phyloP scores from a whole-genome alignment of 1,140 invertebrate genomes.

The Helicoverpa zea region DNA sequence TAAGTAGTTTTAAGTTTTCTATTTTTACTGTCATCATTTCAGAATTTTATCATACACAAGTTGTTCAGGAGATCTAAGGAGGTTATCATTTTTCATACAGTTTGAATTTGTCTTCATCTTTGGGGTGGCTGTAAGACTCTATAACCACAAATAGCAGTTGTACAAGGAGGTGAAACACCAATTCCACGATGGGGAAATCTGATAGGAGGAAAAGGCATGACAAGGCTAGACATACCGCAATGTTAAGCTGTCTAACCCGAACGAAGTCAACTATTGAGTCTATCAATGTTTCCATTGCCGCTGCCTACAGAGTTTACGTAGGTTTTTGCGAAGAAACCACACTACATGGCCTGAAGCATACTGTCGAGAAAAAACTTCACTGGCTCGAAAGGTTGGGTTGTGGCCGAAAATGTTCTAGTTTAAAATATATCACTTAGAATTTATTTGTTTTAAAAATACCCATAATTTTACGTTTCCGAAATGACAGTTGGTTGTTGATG shows the following conservation, averaged over 20 bases:
- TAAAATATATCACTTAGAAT: constrained; percentile 25
- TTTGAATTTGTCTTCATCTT: too few species aligned
- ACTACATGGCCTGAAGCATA: constrained; percentile 80
- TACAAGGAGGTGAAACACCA: neutral
- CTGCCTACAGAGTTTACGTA: constrained; percentile 61
- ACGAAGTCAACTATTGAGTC: constrained; percentile 69
- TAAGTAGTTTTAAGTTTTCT: too few species aligned
- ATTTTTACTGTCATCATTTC: too few species aligned
- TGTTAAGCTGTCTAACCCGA: constrained; percentile 72
- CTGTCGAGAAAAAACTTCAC: constrained; percentile 73
- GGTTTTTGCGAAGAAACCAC: constrained; percentile 78
- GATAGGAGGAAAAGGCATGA: constrained; percentile 48
- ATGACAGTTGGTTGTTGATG: neutral
- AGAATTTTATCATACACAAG: too few species aligned
- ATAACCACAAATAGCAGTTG: neutral
- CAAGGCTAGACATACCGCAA: constrained; percentile 66
- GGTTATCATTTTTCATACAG: too few species aligned
- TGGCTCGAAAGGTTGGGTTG: constrained; percentile 79
- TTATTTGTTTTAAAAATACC: constrained; percentile 1
- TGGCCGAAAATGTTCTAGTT: constrained; percentile 11
- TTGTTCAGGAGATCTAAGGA: too few species aligned
- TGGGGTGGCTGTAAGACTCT: neutral
- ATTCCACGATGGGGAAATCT: neutral
- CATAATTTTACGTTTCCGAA: constrained; percentile 43
- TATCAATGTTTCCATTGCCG: constrained; percentile 64